Conservation (phyloP, 2,888 invertebrate species). For the Ctena decussata region DNA sequence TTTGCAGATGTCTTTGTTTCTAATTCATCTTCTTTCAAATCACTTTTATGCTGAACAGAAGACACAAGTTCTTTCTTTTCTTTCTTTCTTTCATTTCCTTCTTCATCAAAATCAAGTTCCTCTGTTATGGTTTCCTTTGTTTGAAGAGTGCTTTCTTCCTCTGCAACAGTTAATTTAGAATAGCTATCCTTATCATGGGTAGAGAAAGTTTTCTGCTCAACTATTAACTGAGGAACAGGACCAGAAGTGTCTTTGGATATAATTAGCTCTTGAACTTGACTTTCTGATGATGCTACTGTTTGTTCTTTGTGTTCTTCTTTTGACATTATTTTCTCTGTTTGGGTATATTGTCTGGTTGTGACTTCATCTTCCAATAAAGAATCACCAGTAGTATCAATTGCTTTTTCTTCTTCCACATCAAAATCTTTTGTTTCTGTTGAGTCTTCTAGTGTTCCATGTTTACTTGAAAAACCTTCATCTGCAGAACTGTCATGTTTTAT, state of each 20-base stretch:
- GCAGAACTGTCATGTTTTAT: not conserved
- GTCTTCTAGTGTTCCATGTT: slow-evolving; percentile 15
- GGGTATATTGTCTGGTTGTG: slow-evolving; percentile 36
- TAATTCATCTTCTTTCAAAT: slow-evolving; percentile 50
- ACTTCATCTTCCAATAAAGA: slow-evolving; percentile 58
- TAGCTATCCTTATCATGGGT: slow-evolving; percentile 56
- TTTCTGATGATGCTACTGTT: slow-evolving; percentile 38
- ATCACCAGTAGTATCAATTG: slow-evolving; percentile 6
- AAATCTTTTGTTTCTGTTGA: slow-evolving; percentile 6
- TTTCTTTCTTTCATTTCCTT: slow-evolving; percentile 61
- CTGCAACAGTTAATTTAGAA: slow-evolving; percentile 42
- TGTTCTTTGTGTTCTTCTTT: slow-evolving; percentile 50
- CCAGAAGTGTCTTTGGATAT: slow-evolving; percentile 59
- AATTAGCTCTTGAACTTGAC: slow-evolving; percentile 46
- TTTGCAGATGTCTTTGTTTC: slow-evolving; percentile 43
- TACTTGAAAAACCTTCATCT: slow-evolving; percentile 7
- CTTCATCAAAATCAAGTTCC: slow-evolving; percentile 56
- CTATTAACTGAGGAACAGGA: slow-evolving; percentile 50
- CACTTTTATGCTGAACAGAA: slow-evolving; percentile 49
- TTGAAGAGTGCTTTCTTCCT: slow-evolving; percentile 44
- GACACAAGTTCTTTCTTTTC: slow-evolving; percentile 55
- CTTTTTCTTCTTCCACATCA: slow-evolving; percentile 23
- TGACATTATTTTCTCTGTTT: slow-evolving; percentile 51
- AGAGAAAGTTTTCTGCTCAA: slow-evolving; percentile 56
- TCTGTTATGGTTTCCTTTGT: slow-evolving; percentile 58